These are phyloP conservation scores for Phoenicopterus ruber DNA, from an alignment of 2,113 vertebrate genomes.

Conservation along the genomic window DNA sequence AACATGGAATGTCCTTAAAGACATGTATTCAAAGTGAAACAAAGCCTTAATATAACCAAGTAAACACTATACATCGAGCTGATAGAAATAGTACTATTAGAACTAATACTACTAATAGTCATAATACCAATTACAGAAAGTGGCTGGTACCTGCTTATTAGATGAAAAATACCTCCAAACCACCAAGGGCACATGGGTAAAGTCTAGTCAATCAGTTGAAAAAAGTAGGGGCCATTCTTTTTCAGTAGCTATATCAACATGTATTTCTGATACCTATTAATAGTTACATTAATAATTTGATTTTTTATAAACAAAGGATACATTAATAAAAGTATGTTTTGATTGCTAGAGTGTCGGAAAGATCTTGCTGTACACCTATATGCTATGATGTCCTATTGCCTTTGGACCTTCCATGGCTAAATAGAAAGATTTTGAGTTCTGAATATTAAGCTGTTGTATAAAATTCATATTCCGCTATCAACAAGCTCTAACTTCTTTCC, in stretches of 20 bases:
- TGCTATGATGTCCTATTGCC: not conserved
- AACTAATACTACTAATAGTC: not conserved
- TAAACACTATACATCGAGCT: not conserved
- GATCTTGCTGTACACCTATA: not conserved
- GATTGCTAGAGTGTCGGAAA: not conserved
- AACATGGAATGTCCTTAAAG: not conserved
- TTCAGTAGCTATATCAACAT: not conserved
- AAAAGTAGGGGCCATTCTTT: not conserved
- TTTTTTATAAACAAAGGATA: not conserved
- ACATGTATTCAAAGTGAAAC: not conserved
- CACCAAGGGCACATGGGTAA: not conserved
- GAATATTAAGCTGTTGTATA: not conserved
- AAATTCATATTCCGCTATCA: not conserved
- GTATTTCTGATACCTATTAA: not conserved
- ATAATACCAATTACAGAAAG: not conserved
- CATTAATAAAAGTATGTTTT: not conserved
- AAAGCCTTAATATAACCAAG: not conserved
- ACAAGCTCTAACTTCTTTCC: not conserved
- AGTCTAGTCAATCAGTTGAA: not conserved
- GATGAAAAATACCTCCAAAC: not conserved
- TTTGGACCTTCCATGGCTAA: not conserved
- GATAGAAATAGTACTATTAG: not conserved
- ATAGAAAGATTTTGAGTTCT: not conserved
- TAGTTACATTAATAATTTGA: not conserved
- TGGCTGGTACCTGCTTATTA: not conserved